Base-by-base conservation (phyloP, 2,888 invertebrate species). In the Scotopteryx bipunctaria region DNA sequence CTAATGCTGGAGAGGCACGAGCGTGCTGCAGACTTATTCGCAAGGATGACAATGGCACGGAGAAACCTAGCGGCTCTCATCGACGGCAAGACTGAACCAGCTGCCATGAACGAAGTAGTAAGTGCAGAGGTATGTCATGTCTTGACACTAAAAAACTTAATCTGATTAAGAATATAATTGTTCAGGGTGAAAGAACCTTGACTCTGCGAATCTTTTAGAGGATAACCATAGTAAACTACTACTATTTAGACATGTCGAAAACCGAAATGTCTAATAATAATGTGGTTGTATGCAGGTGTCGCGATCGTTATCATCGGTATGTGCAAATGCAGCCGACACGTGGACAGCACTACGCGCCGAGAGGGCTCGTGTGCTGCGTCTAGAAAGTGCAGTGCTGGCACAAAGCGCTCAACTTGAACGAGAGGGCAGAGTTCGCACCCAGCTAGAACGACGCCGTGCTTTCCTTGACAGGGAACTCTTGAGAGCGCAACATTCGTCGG, bases 1-100 rank as follows among this genome's bases (percentile, higher is more conserved):
- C 78, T 90, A 1, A 85, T 88, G 89, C 59, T 90, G 55, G 89
- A 90, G 73, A 71, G 89, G 0, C 83, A 89, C 60, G 89, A 90
- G 62, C 82, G 86, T 1, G 77, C 85, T 1, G 85, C 84, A 0
- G 83, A 85, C 3, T 63, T 86, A 33, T 89, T 89, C 55, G 76
- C 83, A 0, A 66, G 71, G 2, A 76, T 82, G 61, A 73, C 81
- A 1, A 74, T 83, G 23, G 77, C 82, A 0, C 77, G 87, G 0
- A 72, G 81, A 0, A 77, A 85, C 1, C 73, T 89, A 2, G 66
- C 72, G 2, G 78, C 80, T 0, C 54, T 76, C 0, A 59, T 89
- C 0, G 78, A 81, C 0, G 76, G 73, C 1, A 64, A 60, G 4
- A 33, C 59, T 1, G 78, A 80, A 6, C 73, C 76, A 1, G 63